phyloP scores from a whole-genome alignment of 2,113 vertebrate species.

The Barbus barbus region DNA sequence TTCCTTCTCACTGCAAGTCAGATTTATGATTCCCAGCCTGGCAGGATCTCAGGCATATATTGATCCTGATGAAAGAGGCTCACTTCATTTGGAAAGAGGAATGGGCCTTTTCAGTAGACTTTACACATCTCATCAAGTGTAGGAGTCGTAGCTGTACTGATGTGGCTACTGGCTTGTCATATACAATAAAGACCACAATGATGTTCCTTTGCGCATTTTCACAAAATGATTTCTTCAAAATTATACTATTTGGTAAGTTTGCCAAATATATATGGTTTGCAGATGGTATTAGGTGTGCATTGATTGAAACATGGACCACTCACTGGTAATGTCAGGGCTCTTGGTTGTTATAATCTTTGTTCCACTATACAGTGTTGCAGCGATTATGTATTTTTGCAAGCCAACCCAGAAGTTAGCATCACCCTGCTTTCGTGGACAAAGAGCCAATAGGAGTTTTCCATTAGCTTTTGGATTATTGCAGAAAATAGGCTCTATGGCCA shows the following conservation, averaged over 20 bases:
- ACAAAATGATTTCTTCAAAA: neutral
- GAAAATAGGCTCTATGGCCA: neutral
- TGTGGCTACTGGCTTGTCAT: slow-evolving; percentile 24
- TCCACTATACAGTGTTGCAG: neutral
- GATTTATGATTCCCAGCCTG: slow-evolving; percentile 55
- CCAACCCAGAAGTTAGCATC: neutral
- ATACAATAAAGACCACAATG: neutral
- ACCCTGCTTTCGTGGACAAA: neutral
- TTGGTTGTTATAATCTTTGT: neutral
- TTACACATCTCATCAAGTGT: slow-evolving; percentile 53
- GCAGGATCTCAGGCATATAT: slow-evolving; percentile 57
- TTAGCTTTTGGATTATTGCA: neutral
- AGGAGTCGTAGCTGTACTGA: slow-evolving; percentile 1
- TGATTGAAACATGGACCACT: neutral
- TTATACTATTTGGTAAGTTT: neutral
- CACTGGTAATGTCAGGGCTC: neutral
- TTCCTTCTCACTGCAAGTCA: slow-evolving; percentile 20
- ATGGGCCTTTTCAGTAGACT: slow-evolving; percentile 48
- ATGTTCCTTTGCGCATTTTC: neutral
- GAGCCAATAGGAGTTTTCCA: neutral
- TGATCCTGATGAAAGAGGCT: slow-evolving; percentile 57
- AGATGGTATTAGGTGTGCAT: neutral
- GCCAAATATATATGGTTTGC: neutral
- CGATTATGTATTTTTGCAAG: neutral
- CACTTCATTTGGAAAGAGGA: slow-evolving; percentile 60